A percentile compares a stretch with the other conserved stretches of the same genome.
These are phyloP conservation scores for Drosophila testacea DNA, from an alignment of 2,888 invertebrate genomes.

Conservation along the genomic window DNA sequence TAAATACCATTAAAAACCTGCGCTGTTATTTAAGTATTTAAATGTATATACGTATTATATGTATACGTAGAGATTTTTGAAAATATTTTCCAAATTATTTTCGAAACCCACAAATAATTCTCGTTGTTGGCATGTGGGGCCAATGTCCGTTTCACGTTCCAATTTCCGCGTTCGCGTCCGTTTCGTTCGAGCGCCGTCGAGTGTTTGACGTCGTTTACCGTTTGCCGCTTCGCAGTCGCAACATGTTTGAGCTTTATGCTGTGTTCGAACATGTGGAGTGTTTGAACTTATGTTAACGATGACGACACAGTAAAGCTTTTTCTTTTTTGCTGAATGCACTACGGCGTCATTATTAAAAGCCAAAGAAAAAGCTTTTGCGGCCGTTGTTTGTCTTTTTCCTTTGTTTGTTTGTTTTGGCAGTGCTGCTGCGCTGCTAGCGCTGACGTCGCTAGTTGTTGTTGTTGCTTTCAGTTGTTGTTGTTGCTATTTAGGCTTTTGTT, in stretches of 20 bases:
- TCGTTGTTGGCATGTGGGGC: slow-evolving; percentile 24
- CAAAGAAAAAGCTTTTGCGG: slow-evolving; percentile 48
- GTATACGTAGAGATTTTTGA: neutral
- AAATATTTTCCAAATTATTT: slow-evolving; percentile 18
- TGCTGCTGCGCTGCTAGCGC: slow-evolving; percentile 12
- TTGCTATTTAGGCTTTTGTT: slow-evolving; percentile 29
- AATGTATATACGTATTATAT: slow-evolving; percentile 3
- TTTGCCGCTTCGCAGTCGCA: slow-evolving; percentile 25
- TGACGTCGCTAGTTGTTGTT: too few species aligned
- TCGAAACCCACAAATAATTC: slow-evolving; percentile 1
- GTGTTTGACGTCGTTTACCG: slow-evolving; percentile 60
- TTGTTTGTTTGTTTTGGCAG: slow-evolving; percentile 23
- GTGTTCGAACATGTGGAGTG: slow-evolving; percentile 11
- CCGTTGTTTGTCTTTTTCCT: slow-evolving; percentile 38
- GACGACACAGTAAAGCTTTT: slow-evolving; percentile 81
- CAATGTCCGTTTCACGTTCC: slow-evolving; percentile 39
- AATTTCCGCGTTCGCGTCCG: slow-evolving; percentile 74
- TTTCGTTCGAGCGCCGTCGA: slow-evolving; percentile 73
- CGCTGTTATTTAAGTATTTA: slow-evolving; percentile 11
- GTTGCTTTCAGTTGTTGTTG: slow-evolving; percentile 7
- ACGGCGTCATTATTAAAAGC: slow-evolving; percentile 62
- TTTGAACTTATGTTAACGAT: slow-evolving; percentile 36
- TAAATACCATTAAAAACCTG: slow-evolving; percentile 11
- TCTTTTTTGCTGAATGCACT: slow-evolving; percentile 11
- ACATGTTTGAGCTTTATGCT: slow-evolving; percentile 38